Evolutionary conservation across 2,113 vertebrate species (phyloP).

Genomic region (Agapornis roseicollis): DNA sequence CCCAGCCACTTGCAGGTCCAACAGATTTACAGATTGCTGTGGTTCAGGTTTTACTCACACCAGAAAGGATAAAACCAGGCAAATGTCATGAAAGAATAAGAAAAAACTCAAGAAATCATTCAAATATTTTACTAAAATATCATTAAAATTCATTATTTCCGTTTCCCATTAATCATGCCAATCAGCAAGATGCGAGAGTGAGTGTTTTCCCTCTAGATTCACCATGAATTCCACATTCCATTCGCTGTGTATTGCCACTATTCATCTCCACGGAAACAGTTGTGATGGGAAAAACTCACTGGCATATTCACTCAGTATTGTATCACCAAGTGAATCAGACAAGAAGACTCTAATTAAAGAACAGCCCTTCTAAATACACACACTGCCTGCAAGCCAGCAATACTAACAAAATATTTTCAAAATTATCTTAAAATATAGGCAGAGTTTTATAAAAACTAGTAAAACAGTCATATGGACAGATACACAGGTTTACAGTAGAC

Average conservation of each 20-base stretch:
- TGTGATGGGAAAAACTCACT: conserved; percentile 26
- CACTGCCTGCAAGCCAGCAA: not conserved
- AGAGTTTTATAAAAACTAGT: not conserved
- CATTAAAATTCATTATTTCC: not conserved
- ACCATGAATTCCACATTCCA: conserved; percentile 10
- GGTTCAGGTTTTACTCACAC: not conserved
- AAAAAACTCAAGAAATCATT: not conserved
- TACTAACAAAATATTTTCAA: not conserved
- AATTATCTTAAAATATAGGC: not conserved
- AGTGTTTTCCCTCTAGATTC: not conserved
- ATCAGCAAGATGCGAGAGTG: not conserved
- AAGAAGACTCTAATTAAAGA: conserved; percentile 46
- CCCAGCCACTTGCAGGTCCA: not conserved
- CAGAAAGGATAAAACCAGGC: not conserved
- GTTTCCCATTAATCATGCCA: conserved; percentile 11
- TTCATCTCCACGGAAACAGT: conserved; percentile 48
- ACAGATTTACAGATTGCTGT: not conserved
- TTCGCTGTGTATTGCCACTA: not conserved
- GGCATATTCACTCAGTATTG: not conserved
- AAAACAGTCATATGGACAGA: not conserved
- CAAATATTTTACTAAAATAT: not conserved
- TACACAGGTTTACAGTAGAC: not conserved
- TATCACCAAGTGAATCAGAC: conserved; percentile 36
- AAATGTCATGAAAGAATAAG: not conserved
- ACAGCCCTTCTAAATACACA: conserved; percentile 38